Base-by-base conservation (phyloP, 2,113 vertebrate species). In the Rhea americana region DNA sequence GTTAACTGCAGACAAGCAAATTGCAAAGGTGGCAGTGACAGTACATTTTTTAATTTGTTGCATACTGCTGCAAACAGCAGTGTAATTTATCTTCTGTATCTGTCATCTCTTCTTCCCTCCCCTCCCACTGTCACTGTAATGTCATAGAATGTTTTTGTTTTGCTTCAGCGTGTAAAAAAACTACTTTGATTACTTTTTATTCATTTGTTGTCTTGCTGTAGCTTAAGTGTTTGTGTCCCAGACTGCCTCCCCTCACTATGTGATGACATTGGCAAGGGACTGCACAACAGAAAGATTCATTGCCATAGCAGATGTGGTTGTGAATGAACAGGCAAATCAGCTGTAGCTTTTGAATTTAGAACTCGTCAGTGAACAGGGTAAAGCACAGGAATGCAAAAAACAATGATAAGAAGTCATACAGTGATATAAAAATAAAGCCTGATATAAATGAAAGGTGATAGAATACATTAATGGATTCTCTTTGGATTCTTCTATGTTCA, bases 261-360 rank as follows among this genome's bases (percentile, higher is more conserved):
- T 45, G 87, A 80, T 91, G 91, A 90, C 80, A 87, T 37, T 83
- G 61, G 82, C 71, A 91, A 79, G 58, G 45, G 59, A 37, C 8
- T 15, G 30, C 72, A 47, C 59, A 77, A 50, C 41, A 0, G 0
- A 68, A 87, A 90, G 70, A 87, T 87, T 89, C 26, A 94, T 85
- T 66, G 56, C 70, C 89, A 3, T 47, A 77, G 65, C 76, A 95
- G 82, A 83, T 94, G 53, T 21, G 45, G 48, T 58, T 77, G 55
- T 75, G 80, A 94, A 59, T 51, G 37, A 91, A 15, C 37, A 91
- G 17, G 59, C 47, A 75, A 67, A 65, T 68, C 73, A 89, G 76
- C 19, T 83, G 30, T 85, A 71, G 67, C 79, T 95, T 74, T 72
- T 53, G n/a, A 86, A 78, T 88, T 90, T 63, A 78, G 66, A 90